phyloP scores from a whole-genome alignment of 2,888 invertebrate genomes.

The Rotaria macrura region DNA sequence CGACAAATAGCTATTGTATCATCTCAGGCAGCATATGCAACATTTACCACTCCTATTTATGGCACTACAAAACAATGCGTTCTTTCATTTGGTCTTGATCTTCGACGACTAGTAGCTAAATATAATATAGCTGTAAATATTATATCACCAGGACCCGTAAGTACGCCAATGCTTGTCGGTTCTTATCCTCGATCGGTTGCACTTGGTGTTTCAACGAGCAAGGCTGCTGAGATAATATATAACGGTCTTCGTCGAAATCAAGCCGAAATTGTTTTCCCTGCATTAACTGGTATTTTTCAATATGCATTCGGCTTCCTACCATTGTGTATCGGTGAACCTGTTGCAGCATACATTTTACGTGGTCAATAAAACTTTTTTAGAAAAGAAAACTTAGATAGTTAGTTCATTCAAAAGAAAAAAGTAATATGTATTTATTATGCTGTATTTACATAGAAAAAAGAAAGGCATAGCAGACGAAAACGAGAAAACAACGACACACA shows the following conservation, averaged over 20 bases:
- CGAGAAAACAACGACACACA: not conserved
- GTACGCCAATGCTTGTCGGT: not conserved
- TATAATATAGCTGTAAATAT: not conserved
- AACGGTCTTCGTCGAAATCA: not conserved
- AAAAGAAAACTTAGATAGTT: not conserved
- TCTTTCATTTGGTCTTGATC: not conserved
- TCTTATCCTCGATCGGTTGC: too few species aligned
- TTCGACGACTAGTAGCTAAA: not conserved
- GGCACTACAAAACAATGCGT: conserved; percentile 13
- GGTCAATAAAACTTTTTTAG: not conserved
- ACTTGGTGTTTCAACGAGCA: not conserved
- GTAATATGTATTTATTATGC: not conserved
- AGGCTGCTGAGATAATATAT: not conserved
- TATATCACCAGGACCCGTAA: not conserved
- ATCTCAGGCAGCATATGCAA: not conserved
- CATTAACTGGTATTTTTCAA: not conserved
- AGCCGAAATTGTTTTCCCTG: conserved; percentile 2
- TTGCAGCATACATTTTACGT: not conserved
- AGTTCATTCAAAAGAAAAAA: not conserved
- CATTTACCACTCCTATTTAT: not conserved
- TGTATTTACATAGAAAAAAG: not conserved
- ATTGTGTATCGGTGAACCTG: not conserved
- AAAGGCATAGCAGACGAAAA: not conserved
- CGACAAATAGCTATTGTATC: not conserved
- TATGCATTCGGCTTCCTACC: not conserved